Evolutionary conservation across 2,113 vertebrate genomes (phyloP), one percentile per base, ranked within the genome.

Genomic region (Malaclemys terrapin): DNA sequence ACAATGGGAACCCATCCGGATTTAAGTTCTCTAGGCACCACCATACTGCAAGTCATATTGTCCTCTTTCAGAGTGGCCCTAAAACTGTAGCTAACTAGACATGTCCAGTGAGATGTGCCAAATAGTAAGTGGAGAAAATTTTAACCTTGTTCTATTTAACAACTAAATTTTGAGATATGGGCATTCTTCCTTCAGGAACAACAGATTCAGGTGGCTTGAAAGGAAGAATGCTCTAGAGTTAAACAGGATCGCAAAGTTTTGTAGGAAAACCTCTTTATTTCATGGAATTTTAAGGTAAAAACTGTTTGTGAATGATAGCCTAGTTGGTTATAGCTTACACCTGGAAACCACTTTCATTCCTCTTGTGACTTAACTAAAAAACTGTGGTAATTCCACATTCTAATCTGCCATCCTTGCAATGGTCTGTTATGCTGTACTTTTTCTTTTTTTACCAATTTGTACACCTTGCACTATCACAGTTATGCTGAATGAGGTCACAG

Each of bases 401-500:
- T 65, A 96, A 87, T 91, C 93, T 95, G 91, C 95, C 89, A 75
- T 87, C 93, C 91, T 97, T 91, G 92, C 96, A 79, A 76, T 49
- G 6, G 92, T 96, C 89, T 84, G 93, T 97, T 95, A 52, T 54
- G 82, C 94, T 94, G 69, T 62, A 27, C 84, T 38, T 93, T 95
- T 47, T 4, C 95, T 95, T 95, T 82, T 94, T 93, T 47, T 91
- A 42, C 69, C 91, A 13, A 88, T 94, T 3, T 78, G 22, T 45
- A 94, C 93, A 95, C 97, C 87, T 84, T 1, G 38, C 5, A 13
- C 86, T 97, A 93, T 97, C 85, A 4, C 89, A 89, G 93, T 96
- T 91, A 59, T 19, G 35, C 94, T 95, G 97, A 97, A 97, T 95
- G 96, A 98, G 97, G 96, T 97, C 97, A 97, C 96, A 97, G 96